Conservation (phyloP, 2,113 vertebrate species). For the Brachypteracias leptosomus region DNA sequence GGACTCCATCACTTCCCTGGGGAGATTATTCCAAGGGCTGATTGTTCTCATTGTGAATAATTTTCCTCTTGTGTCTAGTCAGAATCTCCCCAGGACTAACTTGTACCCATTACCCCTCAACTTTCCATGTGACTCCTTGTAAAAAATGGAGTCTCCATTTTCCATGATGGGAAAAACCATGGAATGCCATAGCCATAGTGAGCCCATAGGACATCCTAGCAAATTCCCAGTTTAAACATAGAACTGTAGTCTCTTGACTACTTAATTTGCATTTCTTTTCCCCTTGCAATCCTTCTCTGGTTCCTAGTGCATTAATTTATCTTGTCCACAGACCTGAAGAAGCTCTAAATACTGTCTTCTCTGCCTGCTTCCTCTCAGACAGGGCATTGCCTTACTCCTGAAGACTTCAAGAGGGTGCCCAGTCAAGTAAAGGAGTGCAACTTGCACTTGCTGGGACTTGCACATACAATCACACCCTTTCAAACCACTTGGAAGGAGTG, state of each 20-base stretch:
- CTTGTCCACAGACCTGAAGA: background rate
- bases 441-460: background rate
- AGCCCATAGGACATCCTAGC: background rate
- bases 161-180: background rate
- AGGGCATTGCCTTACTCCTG: background rate
- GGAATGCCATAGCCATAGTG: background rate
- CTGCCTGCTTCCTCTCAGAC: background rate
- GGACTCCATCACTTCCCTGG: background rate
- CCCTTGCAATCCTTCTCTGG: background rate
- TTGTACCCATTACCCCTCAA: background rate
- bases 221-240: background rate
- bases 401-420: background rate
- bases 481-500: conserved; percentile 2
- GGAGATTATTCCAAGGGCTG: background rate
- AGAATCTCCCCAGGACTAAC: background rate
- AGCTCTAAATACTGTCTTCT: background rate
- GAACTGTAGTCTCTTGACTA: background rate
- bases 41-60: background rate
- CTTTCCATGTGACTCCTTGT: background rate
- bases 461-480: conserved; percentile 3
- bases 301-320: background rate
- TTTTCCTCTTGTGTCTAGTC: background rate
- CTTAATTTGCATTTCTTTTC: background rate
- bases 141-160: background rate
- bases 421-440: background rate